These are phyloP conservation scores for Mylabris phalerata DNA, from an alignment of 1,140 invertebrate genomes.

Conservation along the genomic window DNA sequence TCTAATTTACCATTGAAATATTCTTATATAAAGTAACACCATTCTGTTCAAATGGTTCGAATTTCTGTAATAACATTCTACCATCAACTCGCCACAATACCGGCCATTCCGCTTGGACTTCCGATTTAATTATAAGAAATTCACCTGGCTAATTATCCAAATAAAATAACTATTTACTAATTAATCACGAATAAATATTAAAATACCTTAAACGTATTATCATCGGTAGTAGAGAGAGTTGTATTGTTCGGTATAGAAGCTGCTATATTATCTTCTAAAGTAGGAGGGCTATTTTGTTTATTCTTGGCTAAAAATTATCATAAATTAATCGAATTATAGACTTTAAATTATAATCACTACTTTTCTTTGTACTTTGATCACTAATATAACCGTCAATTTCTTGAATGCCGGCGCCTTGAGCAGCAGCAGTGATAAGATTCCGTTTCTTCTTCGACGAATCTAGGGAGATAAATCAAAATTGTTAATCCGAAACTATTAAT, in stretches of 20 bases:
- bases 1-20: constrained; percentile 72
- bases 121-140: constrained; percentile 74
- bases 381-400: constrained; percentile 30
- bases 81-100: constrained; percentile 82
- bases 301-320: constrained; percentile 9
- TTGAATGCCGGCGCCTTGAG: constrained; percentile 47
- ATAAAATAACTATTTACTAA: neutral
- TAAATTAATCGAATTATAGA: neutral
- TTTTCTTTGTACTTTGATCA: constrained; percentile 21
- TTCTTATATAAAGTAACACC: constrained; percentile 75
- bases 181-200: neutral
- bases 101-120: constrained; percentile 68
- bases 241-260: constrained; percentile 43
- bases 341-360: neutral
- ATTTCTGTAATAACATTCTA: constrained; percentile 79
- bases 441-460: constrained; percentile 8
- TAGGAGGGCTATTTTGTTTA: constrained; percentile 29
- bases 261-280: constrained; percentile 45
- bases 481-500: constrained; percentile 1
- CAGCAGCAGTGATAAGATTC: constrained; percentile 43
- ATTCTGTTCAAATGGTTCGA: constrained; percentile 74
- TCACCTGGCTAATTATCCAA: constrained; percentile 60
- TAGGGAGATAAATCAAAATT: no score
- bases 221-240: constrained; percentile 40
- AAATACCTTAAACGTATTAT: constrained; percentile 50